Conservation (phyloP, 1,140 invertebrate genomes). For the Leptoteleia sp. region DNA sequence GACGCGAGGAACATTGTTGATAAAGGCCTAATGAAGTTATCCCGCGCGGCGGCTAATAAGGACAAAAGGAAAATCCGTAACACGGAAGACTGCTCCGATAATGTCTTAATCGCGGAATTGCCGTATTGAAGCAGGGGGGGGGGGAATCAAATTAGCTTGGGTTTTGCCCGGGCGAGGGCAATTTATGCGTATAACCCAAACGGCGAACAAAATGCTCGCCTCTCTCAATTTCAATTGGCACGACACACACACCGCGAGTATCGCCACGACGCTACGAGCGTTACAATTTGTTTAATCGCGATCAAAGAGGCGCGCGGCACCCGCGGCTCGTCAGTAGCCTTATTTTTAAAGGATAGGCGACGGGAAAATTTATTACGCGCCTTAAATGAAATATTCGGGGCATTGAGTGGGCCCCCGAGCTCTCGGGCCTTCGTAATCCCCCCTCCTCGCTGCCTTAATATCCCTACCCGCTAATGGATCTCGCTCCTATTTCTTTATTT, state of each 20-base stretch:
- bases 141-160: constrained; percentile 36
- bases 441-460: constrained; percentile 56
- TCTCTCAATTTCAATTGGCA: constrained; percentile 49
- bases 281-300: constrained; percentile 62
- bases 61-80: constrained; percentile 6
- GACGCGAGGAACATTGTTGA: constrained; percentile 32
- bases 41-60: constrained; percentile 4
- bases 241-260: constrained; percentile 35
- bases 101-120: constrained; percentile 21
- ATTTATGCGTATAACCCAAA: constrained; percentile 15
- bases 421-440: constrained; percentile 36
- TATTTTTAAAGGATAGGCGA: constrained; percentile 55
- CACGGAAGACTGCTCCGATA: constrained; percentile 10
- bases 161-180: not conserved
- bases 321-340: constrained; percentile 52
- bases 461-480: constrained; percentile 63
- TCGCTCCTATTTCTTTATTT: constrained; percentile 27
- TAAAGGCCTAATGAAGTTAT: constrained; percentile 45
- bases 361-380: constrained; percentile 56
- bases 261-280: constrained; percentile 28
- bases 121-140: no score
- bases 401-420: constrained; percentile 48
- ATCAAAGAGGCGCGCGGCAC: constrained; percentile 61
- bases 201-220: constrained; percentile 14
- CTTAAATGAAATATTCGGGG: constrained; percentile 64